Base-by-base conservation (phyloP, 2,888 invertebrate genomes). In the Sphaerophoria rueppellii region DNA sequence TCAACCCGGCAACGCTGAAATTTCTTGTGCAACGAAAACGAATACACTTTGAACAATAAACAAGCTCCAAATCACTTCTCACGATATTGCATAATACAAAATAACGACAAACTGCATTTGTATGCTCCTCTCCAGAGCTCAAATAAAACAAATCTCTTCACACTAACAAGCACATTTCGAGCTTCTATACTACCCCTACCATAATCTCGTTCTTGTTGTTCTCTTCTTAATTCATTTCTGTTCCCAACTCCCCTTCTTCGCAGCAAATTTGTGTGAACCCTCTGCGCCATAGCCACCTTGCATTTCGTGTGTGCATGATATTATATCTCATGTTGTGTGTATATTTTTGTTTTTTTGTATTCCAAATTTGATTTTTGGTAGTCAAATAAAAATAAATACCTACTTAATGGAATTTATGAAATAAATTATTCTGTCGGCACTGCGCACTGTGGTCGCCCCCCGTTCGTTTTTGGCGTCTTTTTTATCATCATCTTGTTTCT, bases 361-460 rank as follows among this genome's bases (percentile, higher is more conserved):
- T 35, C 37, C 54, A 32, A 37, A 48, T 72, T 55, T 61, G 43
- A 40, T 54, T 72, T 40, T 43, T 43, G 24, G 32, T 40, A 32
- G 6, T 7, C 60, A 80, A 71, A 83, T 67, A 61, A 83, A 81
- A 72, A 73, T 69, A 63, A 83, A 83, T 54, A 67, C 40, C 67
- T 65, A 73, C 73, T 60, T 77, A 73, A 71, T 72, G 85, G 77
- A 77, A 85, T 85, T 85, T 85, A 81, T 85, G 85, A 81, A 81
- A 81, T 85, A 85, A 85, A 85, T 85, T 81, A 85, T 85, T 85
- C 85, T 76, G 75, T 77, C 80, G 72, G 85, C 65, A 81, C 57
- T 12, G 55, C 76, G 50, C 65, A 54, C 72, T 74, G 69, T 69
- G 69, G 74, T 70, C 55, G 61, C 63, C 80, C 24, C 24, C 24